A percentile compares a stretch with the other conserved stretches of the same genome.
Evolutionary conservation across 2,888 invertebrate species (phyloP).

Genomic region (Agrilus cyanescens): DNA sequence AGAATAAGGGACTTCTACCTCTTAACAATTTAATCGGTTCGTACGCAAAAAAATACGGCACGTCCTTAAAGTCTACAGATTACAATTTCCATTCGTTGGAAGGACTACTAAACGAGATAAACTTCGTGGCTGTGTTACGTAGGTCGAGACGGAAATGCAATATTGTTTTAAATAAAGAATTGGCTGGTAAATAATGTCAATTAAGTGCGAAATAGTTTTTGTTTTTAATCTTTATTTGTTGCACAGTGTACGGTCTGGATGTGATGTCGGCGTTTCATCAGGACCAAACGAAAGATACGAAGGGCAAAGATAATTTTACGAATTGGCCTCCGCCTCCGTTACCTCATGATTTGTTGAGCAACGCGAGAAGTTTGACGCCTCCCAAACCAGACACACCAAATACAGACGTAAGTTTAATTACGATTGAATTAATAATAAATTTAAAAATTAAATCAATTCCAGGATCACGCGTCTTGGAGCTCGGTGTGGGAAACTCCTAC

Average conservation of each 20-base stretch:
- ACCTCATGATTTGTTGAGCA: slow-evolving; percentile 11
- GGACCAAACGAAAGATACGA: neutral
- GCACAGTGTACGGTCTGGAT: slow-evolving; percentile 27
- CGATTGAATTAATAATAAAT: too few species aligned
- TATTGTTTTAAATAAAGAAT: slow-evolving; percentile 38
- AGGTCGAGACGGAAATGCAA: slow-evolving; percentile 33
- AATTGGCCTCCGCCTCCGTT: slow-evolving; percentile 22
- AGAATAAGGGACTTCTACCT: slow-evolving; percentile 25
- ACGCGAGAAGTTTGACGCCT: slow-evolving; percentile 23
- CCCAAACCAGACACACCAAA: slow-evolving; percentile 40
- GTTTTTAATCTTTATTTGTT: neutral
- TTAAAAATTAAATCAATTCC: too few species aligned
- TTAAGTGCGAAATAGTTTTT: neutral
- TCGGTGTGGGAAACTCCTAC: slow-evolving; percentile 13
- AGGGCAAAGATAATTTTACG: slow-evolving; percentile 2
- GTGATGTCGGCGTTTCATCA: slow-evolving; percentile 20
- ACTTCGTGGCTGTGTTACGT: slow-evolving; percentile 28
- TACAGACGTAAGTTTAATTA: slow-evolving; percentile 27
- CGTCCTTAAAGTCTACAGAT: slow-evolving; percentile 24
- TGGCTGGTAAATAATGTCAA: slow-evolving; percentile 30
- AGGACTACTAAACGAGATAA: slow-evolving; percentile 28
- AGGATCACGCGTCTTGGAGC: slow-evolving; percentile 18
- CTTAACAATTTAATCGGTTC: slow-evolving; percentile 24
- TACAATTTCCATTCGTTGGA: slow-evolving; percentile 27
- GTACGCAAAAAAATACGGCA: slow-evolving; percentile 26